Base-by-base conservation (phyloP, 1,140 invertebrate genomes). In the Aphelenchoides avenae region DNA sequence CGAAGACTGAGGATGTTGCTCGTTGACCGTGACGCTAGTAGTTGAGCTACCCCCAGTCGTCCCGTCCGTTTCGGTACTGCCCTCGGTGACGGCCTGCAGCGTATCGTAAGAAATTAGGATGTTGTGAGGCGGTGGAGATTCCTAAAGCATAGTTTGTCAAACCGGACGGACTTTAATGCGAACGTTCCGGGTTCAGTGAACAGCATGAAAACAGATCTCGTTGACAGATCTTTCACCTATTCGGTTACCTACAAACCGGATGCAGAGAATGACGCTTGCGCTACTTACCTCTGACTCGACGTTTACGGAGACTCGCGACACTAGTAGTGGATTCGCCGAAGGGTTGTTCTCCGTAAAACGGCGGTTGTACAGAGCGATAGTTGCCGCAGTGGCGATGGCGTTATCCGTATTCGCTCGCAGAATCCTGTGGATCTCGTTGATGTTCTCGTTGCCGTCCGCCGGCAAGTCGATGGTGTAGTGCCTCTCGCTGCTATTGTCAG, bases 351-450 rank as follows among this genome's bases (percentile, higher is more conserved):
- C 49, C 7, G 24, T 15, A n/a, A 56, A 11, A 6, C 24, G 52
- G 20, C 54, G 53, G 15, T 24, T 57, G 52, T 59, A 56, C 9
- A 57, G 24, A 9, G 54, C 54, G 20, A 56, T 57, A 22, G 54
- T 37, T 13, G 53, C 53, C 13, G 53, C 54, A 29, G 53, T 31
- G 2, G 54, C 53, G 37, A 57, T 37, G 27, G 20, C 52, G 54
- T 56, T 60, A 22, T 56, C 54, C 20, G 53, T 56, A 11, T 57
- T 58, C 7, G 20, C 54, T n/a, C 27, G 3, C 7, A 56, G 11
- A 18, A 56, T 20, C 13, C 53, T 22, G 18, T 56, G 56, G 13
- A 56, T 26, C 53, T 29, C 20, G 11, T 60, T 57, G 27, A 57
- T 36, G 22, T 56, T 57, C 18, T 61, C 53, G 3, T 22, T 15